phyloP scores from a whole-genome alignment of 2,888 invertebrate species.

The Dendrolimus houi region DNA sequence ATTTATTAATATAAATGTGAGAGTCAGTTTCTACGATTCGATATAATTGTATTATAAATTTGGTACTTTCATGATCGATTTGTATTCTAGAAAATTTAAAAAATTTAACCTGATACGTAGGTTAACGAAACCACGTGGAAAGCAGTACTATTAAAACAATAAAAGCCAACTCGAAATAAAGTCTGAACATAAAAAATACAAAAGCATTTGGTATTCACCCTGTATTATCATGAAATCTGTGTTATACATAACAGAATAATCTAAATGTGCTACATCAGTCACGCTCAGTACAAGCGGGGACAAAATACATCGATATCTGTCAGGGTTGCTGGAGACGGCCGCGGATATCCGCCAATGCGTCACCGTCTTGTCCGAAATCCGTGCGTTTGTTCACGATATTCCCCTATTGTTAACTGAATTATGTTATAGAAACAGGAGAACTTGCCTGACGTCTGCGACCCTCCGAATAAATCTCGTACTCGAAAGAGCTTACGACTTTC shows the following conservation, averaged over 20 bases:
- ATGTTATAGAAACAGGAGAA: slow-evolving; percentile 57
- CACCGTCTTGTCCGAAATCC: slow-evolving; percentile 33
- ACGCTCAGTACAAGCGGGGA: slow-evolving; percentile 18
- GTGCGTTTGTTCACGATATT: slow-evolving; percentile 22
- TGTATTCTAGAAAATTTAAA: too few relatives aligned
- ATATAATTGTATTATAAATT: too few relatives aligned
- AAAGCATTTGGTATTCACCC: slow-evolving; percentile 16
- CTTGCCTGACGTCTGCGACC: slow-evolving; percentile 36
- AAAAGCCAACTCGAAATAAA: not conserved
- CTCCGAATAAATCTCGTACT: slow-evolving; percentile 59
- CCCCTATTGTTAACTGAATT: slow-evolving; percentile 55
- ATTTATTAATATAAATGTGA: too few relatives aligned
- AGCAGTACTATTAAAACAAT: not conserved
- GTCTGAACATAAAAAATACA: not conserved
- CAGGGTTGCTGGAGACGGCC: slow-evolving; percentile 36
- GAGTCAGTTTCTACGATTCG: too few relatives aligned
- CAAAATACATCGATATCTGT: slow-evolving; percentile 60
- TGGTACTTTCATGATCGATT: too few relatives aligned
- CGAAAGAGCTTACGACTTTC: slow-evolving; percentile 28
- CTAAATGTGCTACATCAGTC: not conserved
- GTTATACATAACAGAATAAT: not conserved
- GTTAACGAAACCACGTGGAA: not conserved
- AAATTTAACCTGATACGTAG: too few relatives aligned
- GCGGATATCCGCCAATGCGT: slow-evolving; percentile 60
- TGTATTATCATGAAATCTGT: slow-evolving; percentile 3